phyloP scores from a whole-genome alignment of 1,140 invertebrate species.

The Papilio polytes region DNA sequence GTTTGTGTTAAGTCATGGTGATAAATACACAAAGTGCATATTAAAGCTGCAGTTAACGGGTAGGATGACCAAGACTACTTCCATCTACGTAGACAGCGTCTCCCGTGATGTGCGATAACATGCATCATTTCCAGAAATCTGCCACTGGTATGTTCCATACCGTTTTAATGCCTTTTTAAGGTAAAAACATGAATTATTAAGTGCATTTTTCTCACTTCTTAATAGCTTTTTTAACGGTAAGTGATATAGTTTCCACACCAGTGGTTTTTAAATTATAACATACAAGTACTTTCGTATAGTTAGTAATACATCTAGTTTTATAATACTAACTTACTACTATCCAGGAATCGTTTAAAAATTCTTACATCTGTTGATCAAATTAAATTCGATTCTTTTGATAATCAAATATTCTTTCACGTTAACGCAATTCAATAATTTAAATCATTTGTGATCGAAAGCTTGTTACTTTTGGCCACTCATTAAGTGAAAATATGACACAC shows the following conservation, averaged over 20 bases:
- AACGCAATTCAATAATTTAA: not conserved
- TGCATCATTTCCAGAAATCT: constrained; percentile 17
- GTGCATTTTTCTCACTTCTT: not conserved
- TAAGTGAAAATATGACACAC: constrained; percentile 65
- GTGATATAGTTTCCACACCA: not conserved
- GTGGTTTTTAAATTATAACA: not conserved
- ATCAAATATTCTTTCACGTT: no score
- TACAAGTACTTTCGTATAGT: not conserved
- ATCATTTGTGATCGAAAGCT: not conserved
- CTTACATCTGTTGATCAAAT: no score
- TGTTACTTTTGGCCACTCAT: constrained; percentile 51
- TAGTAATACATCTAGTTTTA: no score
- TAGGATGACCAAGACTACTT: constrained; percentile 10
- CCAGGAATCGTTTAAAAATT: no score
- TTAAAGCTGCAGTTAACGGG: not conserved
- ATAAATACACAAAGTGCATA: constrained; percentile 11
- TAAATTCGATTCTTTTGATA: no score
- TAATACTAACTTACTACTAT: not conserved
- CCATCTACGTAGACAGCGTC: not conserved
- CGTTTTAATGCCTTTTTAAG: constrained; percentile 21
- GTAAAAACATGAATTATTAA: not conserved
- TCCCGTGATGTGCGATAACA: not conserved
- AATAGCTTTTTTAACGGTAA: not conserved
- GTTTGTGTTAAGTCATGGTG: constrained; percentile 8
- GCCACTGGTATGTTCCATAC: not conserved